These are phyloP conservation scores for Xenopus laevis DNA, from an alignment of 2,113 vertebrate species.

Conservation along the genomic window DNA sequence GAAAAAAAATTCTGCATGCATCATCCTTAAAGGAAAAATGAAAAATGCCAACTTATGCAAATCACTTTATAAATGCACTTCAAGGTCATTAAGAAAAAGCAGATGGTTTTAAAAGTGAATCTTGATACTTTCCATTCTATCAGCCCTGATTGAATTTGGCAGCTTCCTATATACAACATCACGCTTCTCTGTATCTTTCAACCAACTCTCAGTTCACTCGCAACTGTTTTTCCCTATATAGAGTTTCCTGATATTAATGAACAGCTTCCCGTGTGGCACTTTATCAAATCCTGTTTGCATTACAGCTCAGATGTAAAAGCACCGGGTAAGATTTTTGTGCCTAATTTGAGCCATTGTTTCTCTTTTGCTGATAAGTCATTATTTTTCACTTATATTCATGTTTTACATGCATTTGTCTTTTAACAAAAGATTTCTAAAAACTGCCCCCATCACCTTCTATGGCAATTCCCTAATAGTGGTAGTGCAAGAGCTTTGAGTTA, in stretches of 20 bases:
- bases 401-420: too few relatives aligned
- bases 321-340: not conserved
- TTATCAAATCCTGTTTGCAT: not conserved
- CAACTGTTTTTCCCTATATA: not conserved
- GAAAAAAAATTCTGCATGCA: too few relatives aligned
- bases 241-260: not conserved
- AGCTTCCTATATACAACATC: not conserved
- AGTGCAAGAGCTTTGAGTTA: too few relatives aligned
- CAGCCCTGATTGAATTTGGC: not conserved
- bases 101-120: not conserved
- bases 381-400: too few relatives aligned
- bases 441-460: too few relatives aligned
- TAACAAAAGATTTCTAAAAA: too few relatives aligned
- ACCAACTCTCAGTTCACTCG: not conserved
- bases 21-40: too few relatives aligned
- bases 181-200: not conserved
- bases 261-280: not conserved
- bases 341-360: too few relatives aligned
- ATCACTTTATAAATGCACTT: not conserved
- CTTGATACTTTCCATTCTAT: not conserved
- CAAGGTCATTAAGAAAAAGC: constrained; percentile 1
- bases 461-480: too few relatives aligned
- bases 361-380: too few relatives aligned
- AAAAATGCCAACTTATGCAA: not conserved
- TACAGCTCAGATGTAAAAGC: not conserved